phyloP scores from a whole-genome alignment of 2,113 vertebrate species.

The Parotia lawesii region DNA sequence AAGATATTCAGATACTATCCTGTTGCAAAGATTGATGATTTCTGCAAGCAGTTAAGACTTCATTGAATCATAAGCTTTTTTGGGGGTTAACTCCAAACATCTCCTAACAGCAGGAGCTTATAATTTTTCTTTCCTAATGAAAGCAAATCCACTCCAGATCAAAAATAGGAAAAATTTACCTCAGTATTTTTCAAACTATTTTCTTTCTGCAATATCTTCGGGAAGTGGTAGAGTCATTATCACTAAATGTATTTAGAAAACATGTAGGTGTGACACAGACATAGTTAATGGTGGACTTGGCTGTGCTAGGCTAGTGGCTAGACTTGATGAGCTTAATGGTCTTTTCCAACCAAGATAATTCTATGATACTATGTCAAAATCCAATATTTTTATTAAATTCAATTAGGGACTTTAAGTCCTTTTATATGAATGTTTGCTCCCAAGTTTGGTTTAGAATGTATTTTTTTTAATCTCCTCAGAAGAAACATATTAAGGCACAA shows the following conservation, averaged over 20 bases:
- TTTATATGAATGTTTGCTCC: neutral
- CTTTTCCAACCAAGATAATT: neutral
- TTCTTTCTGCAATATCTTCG: neutral
- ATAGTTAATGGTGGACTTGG: neutral
- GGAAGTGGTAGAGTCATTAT: neutral
- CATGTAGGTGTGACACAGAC: neutral
- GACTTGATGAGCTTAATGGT: neutral
- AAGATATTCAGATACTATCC: neutral
- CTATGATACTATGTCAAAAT: neutral
- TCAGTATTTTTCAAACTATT: neutral
- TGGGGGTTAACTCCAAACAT: accelerated
- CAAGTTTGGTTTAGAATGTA: neutral
- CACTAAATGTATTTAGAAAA: neutral
- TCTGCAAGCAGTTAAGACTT: neutral
- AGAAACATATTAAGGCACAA: neutral
- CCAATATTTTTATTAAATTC: neutral
- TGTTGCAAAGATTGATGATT: neutral
- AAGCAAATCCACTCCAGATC: neutral
- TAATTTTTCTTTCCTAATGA: neutral
- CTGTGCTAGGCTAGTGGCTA: neutral
- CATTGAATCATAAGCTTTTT: neutral
- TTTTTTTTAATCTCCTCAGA: neutral
- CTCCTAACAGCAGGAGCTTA: neutral
- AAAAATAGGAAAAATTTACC: neutral
- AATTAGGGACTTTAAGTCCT: neutral